phyloP scores from a whole-genome alignment of 2,113 vertebrate genomes.

The Salminus brasiliensis region DNA sequence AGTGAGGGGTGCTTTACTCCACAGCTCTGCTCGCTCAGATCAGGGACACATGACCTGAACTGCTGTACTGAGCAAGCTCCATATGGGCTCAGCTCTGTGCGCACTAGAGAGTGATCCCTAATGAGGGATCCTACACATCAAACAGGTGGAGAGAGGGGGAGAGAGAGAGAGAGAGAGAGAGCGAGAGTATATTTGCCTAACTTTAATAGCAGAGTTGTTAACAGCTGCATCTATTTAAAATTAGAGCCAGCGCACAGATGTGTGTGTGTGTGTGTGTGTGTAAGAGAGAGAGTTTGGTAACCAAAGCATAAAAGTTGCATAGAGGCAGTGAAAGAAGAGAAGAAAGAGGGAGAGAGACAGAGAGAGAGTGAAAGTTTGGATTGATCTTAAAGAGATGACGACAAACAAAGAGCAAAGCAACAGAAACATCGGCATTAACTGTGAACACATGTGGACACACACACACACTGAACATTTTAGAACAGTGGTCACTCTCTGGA shows the following conservation, averaged over 20 bases:
- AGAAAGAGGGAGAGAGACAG: constrained; percentile 14
- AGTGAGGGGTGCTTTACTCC: too few species aligned
- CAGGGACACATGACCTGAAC: too few species aligned
- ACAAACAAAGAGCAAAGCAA: neutral
- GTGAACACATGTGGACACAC: too few species aligned
- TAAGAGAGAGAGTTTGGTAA: constrained; percentile 2
- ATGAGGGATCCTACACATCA: constrained; percentile 55
- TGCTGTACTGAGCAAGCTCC: constrained; percentile 18
- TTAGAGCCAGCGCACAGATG: constrained; percentile 53
- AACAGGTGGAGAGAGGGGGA: constrained; percentile 35
- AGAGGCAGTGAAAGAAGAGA: neutral
- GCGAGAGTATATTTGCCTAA: constrained; percentile 43
- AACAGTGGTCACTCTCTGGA: neutral
- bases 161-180: constrained; percentile 14
- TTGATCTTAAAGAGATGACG: constrained; percentile 13
- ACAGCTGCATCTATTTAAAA: constrained; percentile 58
- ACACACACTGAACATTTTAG: too few species aligned
- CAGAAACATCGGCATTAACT: neutral
- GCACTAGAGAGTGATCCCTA: constrained; percentile 40
- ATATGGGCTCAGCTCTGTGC: neutral
- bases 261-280: constrained; percentile 44
- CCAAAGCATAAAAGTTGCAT: constrained; percentile 33
- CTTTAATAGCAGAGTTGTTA: constrained; percentile 52
- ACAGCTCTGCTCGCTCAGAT: too few species aligned
- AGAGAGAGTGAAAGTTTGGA: neutral